phyloP scores from a whole-genome alignment of 2,888 invertebrate genomes.

The Netelia inedita region DNA sequence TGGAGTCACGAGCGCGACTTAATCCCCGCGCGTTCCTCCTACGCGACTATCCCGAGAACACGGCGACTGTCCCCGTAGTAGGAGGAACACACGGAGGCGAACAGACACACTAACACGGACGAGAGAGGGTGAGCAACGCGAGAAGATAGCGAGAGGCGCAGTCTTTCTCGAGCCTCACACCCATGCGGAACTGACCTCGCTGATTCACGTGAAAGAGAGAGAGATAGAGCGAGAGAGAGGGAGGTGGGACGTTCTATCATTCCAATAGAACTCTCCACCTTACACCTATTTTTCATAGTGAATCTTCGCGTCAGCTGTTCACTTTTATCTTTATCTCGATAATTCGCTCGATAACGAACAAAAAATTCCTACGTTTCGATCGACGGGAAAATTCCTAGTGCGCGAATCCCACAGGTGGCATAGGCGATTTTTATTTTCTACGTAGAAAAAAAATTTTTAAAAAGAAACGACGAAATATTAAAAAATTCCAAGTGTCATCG shows the following conservation, averaged over 20 bases:
- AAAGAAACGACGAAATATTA: background rate
- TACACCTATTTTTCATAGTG: background rate
- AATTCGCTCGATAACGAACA: background rate
- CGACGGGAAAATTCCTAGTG: constrained; percentile 3
- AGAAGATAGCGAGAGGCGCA: constrained; percentile 71
- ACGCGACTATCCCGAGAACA: constrained; percentile 53
- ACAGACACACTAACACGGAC: constrained; percentile 11
- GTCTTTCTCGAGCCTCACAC: constrained; percentile 73
- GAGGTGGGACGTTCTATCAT: constrained; percentile 39
- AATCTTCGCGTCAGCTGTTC: constrained; percentile 31
- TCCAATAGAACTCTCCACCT: constrained; percentile 8
- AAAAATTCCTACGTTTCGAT: background rate
- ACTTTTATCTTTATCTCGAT: background rate
- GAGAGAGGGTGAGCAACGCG: constrained; percentile 33
- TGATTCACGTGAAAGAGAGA: constrained; percentile 53
- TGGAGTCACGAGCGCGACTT: constrained; percentile 53
- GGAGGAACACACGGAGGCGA: constrained; percentile 25
- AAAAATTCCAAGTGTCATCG: constrained; percentile 13
- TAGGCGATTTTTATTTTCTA: background rate
- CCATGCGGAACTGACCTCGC: constrained; percentile 75
- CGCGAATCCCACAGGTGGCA: constrained; percentile 34
- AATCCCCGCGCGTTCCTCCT: constrained; percentile 54
- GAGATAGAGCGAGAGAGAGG: constrained; percentile 14
- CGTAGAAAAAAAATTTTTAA: background rate
- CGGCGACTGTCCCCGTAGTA: constrained; percentile 41